These are phyloP conservation scores for Malacoraja senta DNA, from an alignment of 2,797 vertebrate species.

Conservation along the genomic window DNA sequence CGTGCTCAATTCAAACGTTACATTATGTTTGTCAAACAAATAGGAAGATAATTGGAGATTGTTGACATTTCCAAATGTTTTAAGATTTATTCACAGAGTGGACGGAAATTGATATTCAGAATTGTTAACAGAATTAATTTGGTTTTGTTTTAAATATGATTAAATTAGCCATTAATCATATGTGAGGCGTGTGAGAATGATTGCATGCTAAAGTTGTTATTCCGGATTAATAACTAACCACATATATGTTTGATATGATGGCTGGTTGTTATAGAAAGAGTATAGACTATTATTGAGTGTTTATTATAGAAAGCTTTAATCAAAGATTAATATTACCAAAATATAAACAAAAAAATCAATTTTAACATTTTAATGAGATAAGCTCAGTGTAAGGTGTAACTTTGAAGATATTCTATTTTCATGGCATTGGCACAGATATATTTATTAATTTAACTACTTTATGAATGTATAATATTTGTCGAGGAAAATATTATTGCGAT, in stretches of 20 bases:
- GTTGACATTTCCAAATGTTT: neutral
- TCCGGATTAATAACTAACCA: neutral
- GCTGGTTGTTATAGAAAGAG: neutral
- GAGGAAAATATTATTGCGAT: neutral
- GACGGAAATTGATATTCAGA: constrained; percentile 1
- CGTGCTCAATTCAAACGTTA: neutral
- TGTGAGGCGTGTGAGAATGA: no score
- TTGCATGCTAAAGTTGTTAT: neutral
- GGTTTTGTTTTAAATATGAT: neutral
- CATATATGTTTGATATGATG: neutral
- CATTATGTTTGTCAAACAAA: neutral
- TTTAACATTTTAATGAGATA: neutral
- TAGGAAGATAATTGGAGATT: neutral
- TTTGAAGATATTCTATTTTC: neutral
- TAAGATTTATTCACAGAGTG: neutral
- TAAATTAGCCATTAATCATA: constrained; percentile 16
- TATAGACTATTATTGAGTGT: no score
- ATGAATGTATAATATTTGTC: neutral
- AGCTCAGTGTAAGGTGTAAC: neutral
- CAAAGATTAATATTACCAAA: neutral
- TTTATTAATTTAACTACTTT: neutral
- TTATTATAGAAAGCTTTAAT: neutral
- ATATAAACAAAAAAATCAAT: neutral
- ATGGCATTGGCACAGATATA: neutral
- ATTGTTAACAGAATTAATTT: neutral